Base-by-base conservation (phyloP, 2,888 invertebrate species). In the Zygogramma bicolorata region DNA sequence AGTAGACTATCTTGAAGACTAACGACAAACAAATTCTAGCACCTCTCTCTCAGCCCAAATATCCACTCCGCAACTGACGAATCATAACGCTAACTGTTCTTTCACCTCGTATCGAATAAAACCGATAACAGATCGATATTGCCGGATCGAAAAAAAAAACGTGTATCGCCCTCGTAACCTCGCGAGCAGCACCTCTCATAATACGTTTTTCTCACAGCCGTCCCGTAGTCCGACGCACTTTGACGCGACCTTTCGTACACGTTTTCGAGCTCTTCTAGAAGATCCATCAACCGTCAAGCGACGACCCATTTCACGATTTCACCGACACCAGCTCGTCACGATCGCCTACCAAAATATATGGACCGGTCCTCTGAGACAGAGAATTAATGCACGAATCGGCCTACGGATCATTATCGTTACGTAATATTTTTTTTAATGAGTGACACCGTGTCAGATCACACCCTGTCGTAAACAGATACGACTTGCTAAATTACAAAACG, bases 191-290 rank as follows among this genome's bases (percentile, higher is more conserved):
- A 27, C 53, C 13, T 53, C n/a, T n/a, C n/a, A n/a, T n/a, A n/a
- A n/a, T n/a, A n/a, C n/a, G n/a, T 53, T 53, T 53, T 53, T 46
- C 53, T 53, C 53, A 53, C 53, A 53, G 53, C 53, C 53, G n/a
- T 27, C 53, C 25, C 27, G 53, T 53, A 53, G 13, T 53, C 27
- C 27, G 53, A 53, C 53, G 53, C 53, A 53, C 27, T 25, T 53
- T 53, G 53, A 53, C 53, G 53, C 53, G 53, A 53, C 53, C 53
- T 53, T 53, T 53, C 53, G 53, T 53, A 53, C 53, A 53, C 53
- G 53, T 53, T 53, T 53, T 27, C 27, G 8, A 53, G 20, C 34
- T 46, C 8, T 53, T 27, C n/a, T 53, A 25, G 25, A 53, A n/a
- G 25, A 53, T 25, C 53, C 53, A n/a, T 53, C 53, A 2, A 53